Percentiles rank a stretch among this genome's conserved stretches.
Evolutionary conservation across 2,113 vertebrate genomes (phyloP).

Genomic region (Tetraodon nigroviridis): DNA sequence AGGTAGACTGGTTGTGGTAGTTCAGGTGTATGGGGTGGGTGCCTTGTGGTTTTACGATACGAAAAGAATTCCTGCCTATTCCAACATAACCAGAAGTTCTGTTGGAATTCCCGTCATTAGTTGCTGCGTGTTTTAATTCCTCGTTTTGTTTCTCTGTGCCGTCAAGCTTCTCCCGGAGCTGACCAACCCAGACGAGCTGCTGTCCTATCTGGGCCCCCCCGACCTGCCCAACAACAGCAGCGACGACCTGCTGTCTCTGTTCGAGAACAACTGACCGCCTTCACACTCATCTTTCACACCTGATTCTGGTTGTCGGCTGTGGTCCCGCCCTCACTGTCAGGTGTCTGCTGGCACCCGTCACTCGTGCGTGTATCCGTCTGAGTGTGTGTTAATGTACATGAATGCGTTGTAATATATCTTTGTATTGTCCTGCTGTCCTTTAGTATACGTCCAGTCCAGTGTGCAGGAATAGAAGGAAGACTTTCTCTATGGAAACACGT

Average conservation of each 20-base stretch:
- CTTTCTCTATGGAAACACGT: constrained; percentile 1
- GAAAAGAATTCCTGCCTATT: neutral
- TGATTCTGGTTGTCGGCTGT: constrained; percentile 11
- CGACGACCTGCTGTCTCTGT: constrained; percentile 92
- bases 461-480: constrained; percentile 1
- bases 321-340: neutral
- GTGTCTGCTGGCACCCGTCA: constrained; percentile 4
- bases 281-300: constrained; percentile 3
- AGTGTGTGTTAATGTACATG: neutral
- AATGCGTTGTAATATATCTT: constrained; percentile 17
- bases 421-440: constrained; percentile 34
- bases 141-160: constrained; percentile 6
- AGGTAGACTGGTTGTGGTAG: too few relatives aligned
- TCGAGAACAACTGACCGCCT: constrained; percentile 89
- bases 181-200: constrained; percentile 91
- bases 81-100: neutral
- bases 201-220: constrained; percentile 90
- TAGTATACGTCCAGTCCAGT: constrained; percentile 11
- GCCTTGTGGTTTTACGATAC: too few relatives aligned
- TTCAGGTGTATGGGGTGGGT: too few relatives aligned
- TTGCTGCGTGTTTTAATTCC: too few relatives aligned
- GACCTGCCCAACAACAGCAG: constrained; percentile 91
- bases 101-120: neutral
- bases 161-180: constrained; percentile 91
- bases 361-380: constrained; percentile 3